Evolutionary conservation across 2,888 invertebrate species (phyloP), one percentile per base, ranked within the genome.

Genomic region (Carcina quercana): DNA sequence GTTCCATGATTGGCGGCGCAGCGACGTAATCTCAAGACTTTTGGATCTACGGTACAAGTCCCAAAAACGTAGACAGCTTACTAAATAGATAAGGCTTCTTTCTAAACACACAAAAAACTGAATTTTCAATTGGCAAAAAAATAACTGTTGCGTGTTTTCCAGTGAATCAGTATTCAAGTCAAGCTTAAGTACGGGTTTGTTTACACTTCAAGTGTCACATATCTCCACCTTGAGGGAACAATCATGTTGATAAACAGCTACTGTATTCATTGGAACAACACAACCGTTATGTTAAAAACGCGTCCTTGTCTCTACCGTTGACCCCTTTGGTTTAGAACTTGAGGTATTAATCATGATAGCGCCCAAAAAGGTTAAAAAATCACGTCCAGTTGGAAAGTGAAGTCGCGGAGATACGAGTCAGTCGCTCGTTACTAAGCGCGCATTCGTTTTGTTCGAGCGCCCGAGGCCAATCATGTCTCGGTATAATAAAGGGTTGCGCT

Each of bases 401-500:
- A 66, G 64, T 65, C 65, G 56, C 63, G 54, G 59, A 62, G 64
- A 65, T 51, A 53, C 63, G 59, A 59, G 42, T 42, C 47, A 43
- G 59, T 52, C 51, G 59, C 65, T 66, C 62, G 75, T 74, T 74
- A 66, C 73, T 64, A 65, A 70, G 71, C 71, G 68, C 46, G 49
- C 50, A 32, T 75, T 73, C 74, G 68, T 68, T 74, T 68, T 61
- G 69, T 65, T 61, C 59, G 59, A 72, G 61, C 69, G 76, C 80
- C 73, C 53, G 67, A 62, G 82, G 82, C 69, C 75, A 75, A 79
- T 80, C 82, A 82, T 79, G 82, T 71, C 79, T 73, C 59, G 65
- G 60, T 63, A 62, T 80, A 82, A 82, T 80, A 75, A 76, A 78
- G 79, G 80, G 75, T 66, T 78, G 70, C 58, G 66, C 58, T 56